A percentile compares a stretch with the other conserved stretches of the same genome.
These are phyloP conservation scores for Drosophila subobscura DNA, from an alignment of 1,140 invertebrate species.

Conservation along the genomic window DNA sequence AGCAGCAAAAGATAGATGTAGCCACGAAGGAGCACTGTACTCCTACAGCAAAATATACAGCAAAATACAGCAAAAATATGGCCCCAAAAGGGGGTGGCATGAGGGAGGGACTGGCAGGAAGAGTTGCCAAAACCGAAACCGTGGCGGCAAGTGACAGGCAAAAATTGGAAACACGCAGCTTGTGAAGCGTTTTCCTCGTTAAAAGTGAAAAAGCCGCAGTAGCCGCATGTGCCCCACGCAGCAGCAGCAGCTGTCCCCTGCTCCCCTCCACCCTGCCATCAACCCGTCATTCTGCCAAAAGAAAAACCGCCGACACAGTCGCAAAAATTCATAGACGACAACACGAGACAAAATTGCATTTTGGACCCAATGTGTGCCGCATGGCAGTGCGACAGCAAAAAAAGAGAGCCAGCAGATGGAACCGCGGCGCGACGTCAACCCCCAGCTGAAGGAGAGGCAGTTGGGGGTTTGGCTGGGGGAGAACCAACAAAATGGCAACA, in stretches of 20 bases:
- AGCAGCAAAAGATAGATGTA: constrained; percentile 20
- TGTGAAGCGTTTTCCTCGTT: constrained; percentile 60
- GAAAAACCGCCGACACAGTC: constrained; percentile 61
- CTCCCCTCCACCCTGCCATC: neutral
- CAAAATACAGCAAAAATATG: constrained; percentile 6
- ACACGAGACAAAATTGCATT: constrained; percentile 81
- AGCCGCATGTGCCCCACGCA: constrained; percentile 68
- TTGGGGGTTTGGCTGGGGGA: constrained; percentile 20
- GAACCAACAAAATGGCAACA: constrained; percentile 61
- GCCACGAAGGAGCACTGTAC: too few relatives aligned
- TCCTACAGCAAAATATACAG: neutral
- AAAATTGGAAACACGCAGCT: constrained; percentile 68
- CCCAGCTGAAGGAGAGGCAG: constrained; percentile 19
- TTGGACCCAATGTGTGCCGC: constrained; percentile 65
- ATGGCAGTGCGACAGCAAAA: constrained; percentile 34
- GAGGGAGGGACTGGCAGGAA: neutral
- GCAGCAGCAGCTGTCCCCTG: neutral
- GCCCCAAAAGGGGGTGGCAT: too few relatives aligned
- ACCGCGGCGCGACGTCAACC: constrained; percentile 40
- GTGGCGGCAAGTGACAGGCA: constrained; percentile 47
- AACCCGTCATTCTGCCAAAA: constrained; percentile 1
- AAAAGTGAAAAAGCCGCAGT: constrained; percentile 81
- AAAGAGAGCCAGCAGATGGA: constrained; percentile 33
- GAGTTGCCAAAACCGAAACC: constrained; percentile 10
- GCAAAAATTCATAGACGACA: constrained; percentile 76